Evolutionary conservation across 2,797 vertebrate genomes (phyloP).

Genomic region (Protonibea diacanthus): DNA sequence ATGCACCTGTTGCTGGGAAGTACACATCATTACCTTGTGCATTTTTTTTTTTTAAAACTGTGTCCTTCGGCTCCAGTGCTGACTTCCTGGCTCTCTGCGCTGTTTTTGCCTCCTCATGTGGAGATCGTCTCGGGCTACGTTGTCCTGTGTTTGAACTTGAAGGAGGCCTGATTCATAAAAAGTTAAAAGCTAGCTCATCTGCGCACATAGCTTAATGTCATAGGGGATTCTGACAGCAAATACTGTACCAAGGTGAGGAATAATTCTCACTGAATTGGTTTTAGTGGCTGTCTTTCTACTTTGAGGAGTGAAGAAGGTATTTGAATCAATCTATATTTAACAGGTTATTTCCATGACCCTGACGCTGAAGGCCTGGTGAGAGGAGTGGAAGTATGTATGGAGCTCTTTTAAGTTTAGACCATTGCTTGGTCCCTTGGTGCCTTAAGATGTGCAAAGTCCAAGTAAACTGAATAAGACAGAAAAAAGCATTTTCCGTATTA

Average conservation of each 20-base stretch:
- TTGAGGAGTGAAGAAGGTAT: not conserved
- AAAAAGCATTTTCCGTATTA: constrained; percentile 8
- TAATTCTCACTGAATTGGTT: not conserved
- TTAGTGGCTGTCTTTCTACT: not conserved
- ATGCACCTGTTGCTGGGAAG: constrained; percentile 3
- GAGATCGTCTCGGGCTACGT: not conserved
- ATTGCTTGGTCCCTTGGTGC: too few relatives aligned
- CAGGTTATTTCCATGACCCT: constrained; percentile 1
- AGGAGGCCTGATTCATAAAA: not conserved
- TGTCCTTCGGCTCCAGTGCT: not conserved
- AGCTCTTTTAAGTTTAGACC: not conserved
- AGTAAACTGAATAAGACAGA: constrained; percentile 9
- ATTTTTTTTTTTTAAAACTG: not conserved
- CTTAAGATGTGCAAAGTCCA: not conserved
- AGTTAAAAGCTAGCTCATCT: not conserved
- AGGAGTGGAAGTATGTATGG: not conserved
- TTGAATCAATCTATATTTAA: not conserved
- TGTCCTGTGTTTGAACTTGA: not conserved
- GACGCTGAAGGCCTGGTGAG: not conserved
- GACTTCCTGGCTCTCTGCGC: not conserved
- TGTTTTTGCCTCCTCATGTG: not conserved
- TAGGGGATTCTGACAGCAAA: not conserved
- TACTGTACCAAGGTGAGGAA: too few relatives aligned
- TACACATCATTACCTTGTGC: not conserved
- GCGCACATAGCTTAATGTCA: not conserved